These are phyloP conservation scores for Anoplophora glabripennis DNA, from an alignment of 1,140 invertebrate genomes.

Conservation along the genomic window DNA sequence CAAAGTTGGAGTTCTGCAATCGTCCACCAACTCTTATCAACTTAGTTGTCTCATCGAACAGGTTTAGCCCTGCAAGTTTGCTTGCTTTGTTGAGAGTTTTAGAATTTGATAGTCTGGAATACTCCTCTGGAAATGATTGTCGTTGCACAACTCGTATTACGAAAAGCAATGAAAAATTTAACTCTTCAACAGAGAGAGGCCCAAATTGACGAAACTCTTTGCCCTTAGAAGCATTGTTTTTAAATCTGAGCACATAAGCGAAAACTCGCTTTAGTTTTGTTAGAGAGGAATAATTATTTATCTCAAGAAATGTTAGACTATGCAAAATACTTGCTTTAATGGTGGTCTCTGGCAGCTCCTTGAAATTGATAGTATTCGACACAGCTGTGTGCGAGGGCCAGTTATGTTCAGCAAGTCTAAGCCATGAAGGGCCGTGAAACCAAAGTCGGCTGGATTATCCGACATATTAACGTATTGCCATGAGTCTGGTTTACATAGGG, in stretches of 20 bases:
- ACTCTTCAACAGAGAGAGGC: neutral
- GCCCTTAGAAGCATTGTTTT: slow-evolving; percentile 13
- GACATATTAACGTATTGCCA: slow-evolving; percentile 7
- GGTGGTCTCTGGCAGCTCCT: neutral
- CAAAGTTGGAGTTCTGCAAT: slow-evolving; percentile 22
- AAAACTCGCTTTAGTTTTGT: slow-evolving; percentile 12
- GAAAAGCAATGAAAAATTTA: neutral
- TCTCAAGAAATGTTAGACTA: neutral
- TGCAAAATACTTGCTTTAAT: neutral
- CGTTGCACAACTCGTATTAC: slow-evolving; percentile 13
- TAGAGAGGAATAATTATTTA: slow-evolving; percentile 3
- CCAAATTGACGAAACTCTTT: neutral
- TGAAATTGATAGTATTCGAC: neutral
- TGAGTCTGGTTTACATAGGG: neutral
- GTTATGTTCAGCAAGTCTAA: slow-evolving; percentile 1
- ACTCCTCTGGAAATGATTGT: slow-evolving; percentile 9
- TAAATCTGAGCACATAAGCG: slow-evolving; percentile 5
- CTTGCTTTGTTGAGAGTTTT: slow-evolving; percentile 7
- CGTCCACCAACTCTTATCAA: slow-evolving; percentile 38
- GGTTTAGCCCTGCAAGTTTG: slow-evolving; percentile 11
- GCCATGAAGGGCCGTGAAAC: slow-evolving; percentile 25
- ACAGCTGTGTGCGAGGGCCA: neutral
- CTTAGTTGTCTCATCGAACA: slow-evolving; percentile 25
- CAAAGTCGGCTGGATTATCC: slow-evolving; percentile 27
- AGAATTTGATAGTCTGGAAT: slow-evolving; percentile 10